Evolutionary conservation across 1,140 invertebrate genomes (phyloP), one percentile per base, ranked within the genome.

Genomic region (Schmidtea mediterranea): DNA sequence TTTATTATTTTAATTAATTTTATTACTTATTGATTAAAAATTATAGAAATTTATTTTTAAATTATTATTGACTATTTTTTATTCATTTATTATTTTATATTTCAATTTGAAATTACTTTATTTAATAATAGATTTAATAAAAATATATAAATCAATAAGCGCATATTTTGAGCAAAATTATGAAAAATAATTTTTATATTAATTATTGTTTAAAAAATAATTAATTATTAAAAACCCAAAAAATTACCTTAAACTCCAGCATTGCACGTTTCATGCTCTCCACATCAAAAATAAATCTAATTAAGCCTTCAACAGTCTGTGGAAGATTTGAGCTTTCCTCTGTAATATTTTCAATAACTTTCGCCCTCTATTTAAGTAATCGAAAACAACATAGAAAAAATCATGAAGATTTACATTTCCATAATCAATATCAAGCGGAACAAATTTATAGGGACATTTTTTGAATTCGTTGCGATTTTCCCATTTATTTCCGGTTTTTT

Each of bases 361-460:
- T 45, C 2, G 43, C 15, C 18, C 22, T 5, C 10, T 19, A 19
- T 41, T 9, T 15, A 41, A 41, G 8, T 36, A 38, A 15, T 36
- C 22, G 32, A 32, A 37, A 23, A 10, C 18, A 51, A 6, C 0
- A 23, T 13, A 37, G 8, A 5, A 36, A 48, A 26, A 48, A 41
- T 40, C 19, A 43, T 49, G n/a, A 32, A 43, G 13, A 24, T 26
- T 19, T 51, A 65, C 70, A 38, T 74, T 72, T 1, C 74, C 76
- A 63, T 84, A 83, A 62, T 92, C 82, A 54, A 94, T 72, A 52
- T 95, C 87, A 26, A 95, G 67, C 0, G 82, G 81, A 61, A 77
- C 82, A 70, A 86, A 80, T 45, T 67, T 71, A n/a, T 75, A 75
- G 2, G 81, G 75, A 23, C 76, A 61, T 69, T 89, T 92, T 1